Evolutionary conservation across 2,888 invertebrate species (phyloP).

Genomic region (Oxystoma pomonae): DNA sequence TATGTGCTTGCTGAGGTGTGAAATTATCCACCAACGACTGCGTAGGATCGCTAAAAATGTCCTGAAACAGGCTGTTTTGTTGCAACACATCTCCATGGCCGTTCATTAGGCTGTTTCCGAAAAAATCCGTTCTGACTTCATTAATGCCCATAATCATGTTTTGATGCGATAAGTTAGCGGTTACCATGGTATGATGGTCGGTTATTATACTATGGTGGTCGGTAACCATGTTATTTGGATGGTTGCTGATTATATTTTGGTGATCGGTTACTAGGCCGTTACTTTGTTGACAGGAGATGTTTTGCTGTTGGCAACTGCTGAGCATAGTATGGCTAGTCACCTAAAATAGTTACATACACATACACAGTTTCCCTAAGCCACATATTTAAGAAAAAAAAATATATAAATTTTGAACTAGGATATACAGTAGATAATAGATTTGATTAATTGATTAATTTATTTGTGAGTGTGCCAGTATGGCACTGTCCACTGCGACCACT

Average conservation of each 20-base stretch:
- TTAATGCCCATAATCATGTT: conserved; percentile 21
- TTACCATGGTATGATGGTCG: background rate
- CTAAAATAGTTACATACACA: background rate
- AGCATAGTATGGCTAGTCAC: background rate
- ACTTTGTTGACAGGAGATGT: background rate
- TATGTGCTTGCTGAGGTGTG: conserved; percentile 36
- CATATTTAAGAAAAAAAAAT: no score
- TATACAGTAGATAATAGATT: no score
- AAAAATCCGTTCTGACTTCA: conserved; percentile 39
- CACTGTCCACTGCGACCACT: no score
- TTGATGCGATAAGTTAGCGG: conserved; percentile 1
- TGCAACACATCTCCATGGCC: conserved; percentile 36
- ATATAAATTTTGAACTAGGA: no score
- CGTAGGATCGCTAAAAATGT: conserved; percentile 43
- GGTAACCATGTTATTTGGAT: background rate
- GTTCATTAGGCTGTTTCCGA: conserved; percentile 29
- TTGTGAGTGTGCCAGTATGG: no score
- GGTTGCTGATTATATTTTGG: background rate
- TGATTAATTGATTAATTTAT: no score
- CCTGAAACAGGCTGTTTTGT: conserved; percentile 43
- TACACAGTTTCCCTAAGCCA: no score
- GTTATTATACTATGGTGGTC: background rate
- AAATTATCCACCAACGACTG: conserved; percentile 43
- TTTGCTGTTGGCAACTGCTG: background rate
- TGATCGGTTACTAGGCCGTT: background rate